Conservation (phyloP, 2,888 invertebrate species). For the Ochropacha duplaris region DNA sequence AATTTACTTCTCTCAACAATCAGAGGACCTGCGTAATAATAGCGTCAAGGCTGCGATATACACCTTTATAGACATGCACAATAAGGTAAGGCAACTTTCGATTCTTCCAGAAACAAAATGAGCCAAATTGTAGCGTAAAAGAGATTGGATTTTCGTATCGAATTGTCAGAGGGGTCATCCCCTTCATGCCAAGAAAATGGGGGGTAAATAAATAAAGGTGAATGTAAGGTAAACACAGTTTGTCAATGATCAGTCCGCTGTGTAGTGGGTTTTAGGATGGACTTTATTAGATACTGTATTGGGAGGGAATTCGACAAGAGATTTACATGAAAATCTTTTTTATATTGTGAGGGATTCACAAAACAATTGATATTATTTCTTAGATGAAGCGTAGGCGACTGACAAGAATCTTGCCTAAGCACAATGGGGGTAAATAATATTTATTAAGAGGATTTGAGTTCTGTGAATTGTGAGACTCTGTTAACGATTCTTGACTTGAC, state of each 20-base stretch:
- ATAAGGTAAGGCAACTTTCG: conserved; percentile 55
- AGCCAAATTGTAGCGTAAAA: conserved; percentile 70
- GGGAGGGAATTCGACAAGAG: background rate
- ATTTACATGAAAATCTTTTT: background rate
- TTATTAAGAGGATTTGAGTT: too few species aligned
- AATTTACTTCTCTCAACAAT: too few species aligned
- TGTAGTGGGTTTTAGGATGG: background rate
- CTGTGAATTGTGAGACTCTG: too few species aligned
- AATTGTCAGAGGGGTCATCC: conserved; percentile 52
- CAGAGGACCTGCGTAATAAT: background rate
- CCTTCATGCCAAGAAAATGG: conserved; percentile 10
- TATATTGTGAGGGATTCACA: background rate
- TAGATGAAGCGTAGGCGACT: too few species aligned
- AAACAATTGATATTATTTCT: background rate
- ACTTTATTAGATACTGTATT: background rate
- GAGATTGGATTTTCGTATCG: conserved; percentile 77
- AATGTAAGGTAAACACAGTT: conserved; percentile 56
- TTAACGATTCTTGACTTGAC: too few species aligned
- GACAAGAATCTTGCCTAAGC: too few species aligned
- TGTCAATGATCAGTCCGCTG: conserved; percentile 44
- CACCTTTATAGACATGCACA: background rate
- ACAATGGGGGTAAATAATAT: too few species aligned
- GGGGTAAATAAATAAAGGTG: conserved; percentile 55
- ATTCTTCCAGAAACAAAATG: conserved; percentile 64
- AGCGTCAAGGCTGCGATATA: background rate